Base-by-base conservation (phyloP, 1,140 invertebrate species). In the Nylanderia fulva region DNA sequence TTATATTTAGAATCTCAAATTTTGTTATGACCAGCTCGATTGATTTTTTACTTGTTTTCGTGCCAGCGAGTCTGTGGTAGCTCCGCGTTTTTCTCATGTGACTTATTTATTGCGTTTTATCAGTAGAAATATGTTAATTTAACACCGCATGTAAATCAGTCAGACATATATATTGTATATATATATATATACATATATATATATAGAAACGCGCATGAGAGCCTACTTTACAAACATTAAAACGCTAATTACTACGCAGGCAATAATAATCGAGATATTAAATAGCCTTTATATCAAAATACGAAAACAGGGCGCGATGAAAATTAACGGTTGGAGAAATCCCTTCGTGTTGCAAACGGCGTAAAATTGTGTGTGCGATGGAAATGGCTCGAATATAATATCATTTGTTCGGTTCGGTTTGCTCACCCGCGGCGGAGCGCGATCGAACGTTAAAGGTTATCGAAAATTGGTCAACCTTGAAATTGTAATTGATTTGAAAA, bases 241-340 rank as follows among this genome's bases (percentile, higher is more conserved):
- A 79, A 24, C 45, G 4, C 13, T 79, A 80, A 80, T 80, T 80
- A 71, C 54, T 42, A 79, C 29, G 52, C 18, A 36, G 15, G 15
- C 18, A 36, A 29, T 42, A 71, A 80, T 58, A 27, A 33, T 69
- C 11, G 27, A 33, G 2, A 24, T 79, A 54, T n/a, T 6, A 69
- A 24, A 42, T 58, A 13, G 0, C 18, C 58, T 71, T 71, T 39
- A 29, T 6, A 33, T 18, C 2, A 71, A 42, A 15, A 3, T 36
- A 13, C 48, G 11, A 29, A 29, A 80, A 80, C 24, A 9, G 8
- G 4, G 1, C 11, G 24, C 13, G 48, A 54, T 13, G 45, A 66
- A 54, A 79, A 66, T 66, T 80, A 69, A 71, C 11, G 21, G 33
- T 33, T 54, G 33, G 11, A 29, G 56, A 24, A 39, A 71, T 45